Evolutionary conservation across 2,797 vertebrate species (phyloP).

Genomic region (Phrynocephalus guinanensis): DNA sequence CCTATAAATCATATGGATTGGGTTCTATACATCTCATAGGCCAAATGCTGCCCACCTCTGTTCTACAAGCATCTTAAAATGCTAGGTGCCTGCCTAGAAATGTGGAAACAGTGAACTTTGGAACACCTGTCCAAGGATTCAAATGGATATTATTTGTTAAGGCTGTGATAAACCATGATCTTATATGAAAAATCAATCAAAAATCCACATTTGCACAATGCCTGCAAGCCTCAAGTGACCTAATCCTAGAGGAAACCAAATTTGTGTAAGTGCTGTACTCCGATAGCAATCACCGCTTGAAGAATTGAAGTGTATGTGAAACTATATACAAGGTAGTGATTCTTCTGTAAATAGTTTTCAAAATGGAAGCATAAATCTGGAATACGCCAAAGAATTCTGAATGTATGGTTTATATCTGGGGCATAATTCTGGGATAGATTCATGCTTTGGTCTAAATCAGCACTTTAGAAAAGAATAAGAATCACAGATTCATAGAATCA

Average conservation of each 20-base stretch:
- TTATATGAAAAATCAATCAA: not conserved
- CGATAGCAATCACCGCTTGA: not conserved
- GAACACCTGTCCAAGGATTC: not conserved
- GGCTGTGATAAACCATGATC: not conserved
- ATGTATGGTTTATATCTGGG: not conserved
- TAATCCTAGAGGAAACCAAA: not conserved
- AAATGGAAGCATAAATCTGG: too few relatives aligned
- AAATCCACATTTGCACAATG: not conserved
- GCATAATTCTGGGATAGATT: not conserved
- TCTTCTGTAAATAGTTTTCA: not conserved
- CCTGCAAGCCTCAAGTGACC: not conserved
- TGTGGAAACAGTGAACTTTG: not conserved
- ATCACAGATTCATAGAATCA: too few relatives aligned
- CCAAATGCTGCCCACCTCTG: not conserved
- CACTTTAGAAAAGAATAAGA: not conserved
- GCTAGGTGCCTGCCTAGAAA: not conserved
- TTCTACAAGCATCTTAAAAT: not conserved
- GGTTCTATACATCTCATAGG: too few relatives aligned
- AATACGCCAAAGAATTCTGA: not conserved
- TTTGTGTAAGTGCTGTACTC: not conserved
- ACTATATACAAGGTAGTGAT: not conserved
- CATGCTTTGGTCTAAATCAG: not conserved
- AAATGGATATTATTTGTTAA: too few relatives aligned
- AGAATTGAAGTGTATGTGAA: not conserved
- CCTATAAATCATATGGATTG: not conserved